Evolutionary conservation across 2,113 vertebrate species (phyloP).

Genomic region (Lamprologus lemairii): DNA sequence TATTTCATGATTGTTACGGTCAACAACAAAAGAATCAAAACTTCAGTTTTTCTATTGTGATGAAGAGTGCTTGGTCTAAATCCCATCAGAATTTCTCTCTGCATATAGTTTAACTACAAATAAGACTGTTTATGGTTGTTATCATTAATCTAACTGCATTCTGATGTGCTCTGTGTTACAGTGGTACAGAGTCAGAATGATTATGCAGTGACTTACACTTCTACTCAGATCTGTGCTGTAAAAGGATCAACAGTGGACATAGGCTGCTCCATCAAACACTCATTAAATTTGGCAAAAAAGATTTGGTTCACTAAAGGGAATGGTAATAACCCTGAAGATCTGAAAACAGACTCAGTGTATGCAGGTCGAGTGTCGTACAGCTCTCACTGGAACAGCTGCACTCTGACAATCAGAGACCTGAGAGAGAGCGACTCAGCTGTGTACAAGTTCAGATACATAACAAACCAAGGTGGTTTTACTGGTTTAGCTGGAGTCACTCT

Average conservation of each 20-base stretch:
- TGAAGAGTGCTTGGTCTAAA: fast-evolving
- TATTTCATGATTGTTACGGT: background rate
- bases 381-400: fast-evolving
- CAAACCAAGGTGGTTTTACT: fast-evolving
- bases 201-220: fast-evolving
- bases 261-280: background rate
- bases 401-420: background rate
- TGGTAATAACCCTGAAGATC: fast-evolving
- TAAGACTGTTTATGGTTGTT: background rate
- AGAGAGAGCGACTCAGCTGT: background rate
- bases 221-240: background rate
- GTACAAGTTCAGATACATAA: fast-evolving
- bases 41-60: background rate
- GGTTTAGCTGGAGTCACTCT: background rate
- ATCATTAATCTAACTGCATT: background rate
- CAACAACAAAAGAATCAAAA: background rate
- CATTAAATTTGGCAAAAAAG: background rate
- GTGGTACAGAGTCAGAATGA: fast-evolving
- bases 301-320: background rate
- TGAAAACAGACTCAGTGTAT: fast-evolving
- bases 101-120: background rate
- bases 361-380: background rate
- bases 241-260: background rate
- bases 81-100: background rate
- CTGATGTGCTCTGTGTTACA: background rate